Percentiles rank a stretch among this genome's conserved stretches.
phyloP scores from a whole-genome alignment of 2,888 invertebrate species.

The Prenolepis imparis region DNA sequence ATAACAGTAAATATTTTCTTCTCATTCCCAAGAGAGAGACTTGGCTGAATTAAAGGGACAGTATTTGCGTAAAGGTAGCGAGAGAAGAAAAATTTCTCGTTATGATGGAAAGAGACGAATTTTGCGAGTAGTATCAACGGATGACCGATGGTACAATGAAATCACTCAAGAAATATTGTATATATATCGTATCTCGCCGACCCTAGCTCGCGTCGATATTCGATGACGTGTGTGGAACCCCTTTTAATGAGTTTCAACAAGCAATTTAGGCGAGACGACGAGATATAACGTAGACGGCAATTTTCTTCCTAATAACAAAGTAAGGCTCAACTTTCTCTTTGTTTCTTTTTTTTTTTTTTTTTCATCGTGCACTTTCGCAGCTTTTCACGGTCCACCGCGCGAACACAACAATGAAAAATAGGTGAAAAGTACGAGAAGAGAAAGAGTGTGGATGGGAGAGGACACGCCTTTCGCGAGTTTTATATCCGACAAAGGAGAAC shows the following conservation, averaged over 20 bases:
- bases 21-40: neutral
- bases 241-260: constrained; percentile 54
- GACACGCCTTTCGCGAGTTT: neutral
- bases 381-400: constrained; percentile 25
- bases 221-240: constrained; percentile 38
- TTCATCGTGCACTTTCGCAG: neutral
- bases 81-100: neutral
- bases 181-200: constrained; percentile 4
- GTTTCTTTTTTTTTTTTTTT: constrained; percentile 1
- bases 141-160: constrained; percentile 18
- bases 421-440: neutral
- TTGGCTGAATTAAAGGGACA: neutral
- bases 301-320: constrained; percentile 40
- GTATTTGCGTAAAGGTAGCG: neutral
- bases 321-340: constrained; percentile 17
- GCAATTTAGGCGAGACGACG: constrained; percentile 14
- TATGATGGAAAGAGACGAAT: neutral
- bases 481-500: neutral
- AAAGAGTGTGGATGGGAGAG: neutral
- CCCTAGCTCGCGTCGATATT: constrained; percentile 22
- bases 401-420: constrained; percentile 37
- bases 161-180: constrained; percentile 26
- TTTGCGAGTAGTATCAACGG: neutral
- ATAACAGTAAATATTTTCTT: neutral
- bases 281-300: constrained; percentile 11